Evolutionary conservation across 2,888 invertebrate genomes (phyloP).

Genomic region (Lithophane leautieri): DNA sequence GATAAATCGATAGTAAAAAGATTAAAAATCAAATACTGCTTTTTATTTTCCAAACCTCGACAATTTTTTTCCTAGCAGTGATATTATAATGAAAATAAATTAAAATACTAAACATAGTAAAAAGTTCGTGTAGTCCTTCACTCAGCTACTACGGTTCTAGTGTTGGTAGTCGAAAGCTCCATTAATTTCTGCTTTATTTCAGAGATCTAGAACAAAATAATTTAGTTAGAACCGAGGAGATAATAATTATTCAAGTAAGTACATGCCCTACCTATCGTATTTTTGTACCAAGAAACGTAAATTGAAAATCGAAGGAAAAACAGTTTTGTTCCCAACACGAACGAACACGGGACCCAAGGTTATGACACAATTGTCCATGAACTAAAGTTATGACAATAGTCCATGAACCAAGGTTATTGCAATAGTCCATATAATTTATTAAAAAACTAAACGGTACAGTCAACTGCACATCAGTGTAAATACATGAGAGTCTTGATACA

Average conservation of each 20-base stretch:
- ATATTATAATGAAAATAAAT: neutral
- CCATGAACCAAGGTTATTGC: too few species aligned
- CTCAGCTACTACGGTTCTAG: slow-evolving; percentile 72
- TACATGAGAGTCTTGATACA: neutral
- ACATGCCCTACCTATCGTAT: too few species aligned
- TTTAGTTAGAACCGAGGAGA: neutral
- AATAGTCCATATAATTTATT: too few species aligned
- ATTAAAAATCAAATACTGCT: slow-evolving; percentile 50
- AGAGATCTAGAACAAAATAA: slow-evolving; percentile 85
- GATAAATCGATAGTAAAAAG: slow-evolving; percentile 74
- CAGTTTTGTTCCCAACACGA: neutral
- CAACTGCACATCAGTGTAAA: neutral
- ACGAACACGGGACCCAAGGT: neutral
- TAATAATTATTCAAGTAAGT: neutral
- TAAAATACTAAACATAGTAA: slow-evolving; percentile 2
- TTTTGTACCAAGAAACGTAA: neutral
- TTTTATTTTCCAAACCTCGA: slow-evolving; percentile 63
- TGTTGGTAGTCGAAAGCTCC: slow-evolving; percentile 82
- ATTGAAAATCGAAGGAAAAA: neutral
- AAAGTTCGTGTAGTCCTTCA: slow-evolving; percentile 38
- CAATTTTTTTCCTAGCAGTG: slow-evolving; percentile 6
- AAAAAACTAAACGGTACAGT: neutral
- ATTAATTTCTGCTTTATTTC: slow-evolving; percentile 90
- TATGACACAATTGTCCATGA: too few species aligned
- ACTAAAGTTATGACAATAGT: too few species aligned